Evolutionary conservation across 2,797 vertebrate genomes (phyloP).

Genomic region (Macroramphosus scolopax): DNA sequence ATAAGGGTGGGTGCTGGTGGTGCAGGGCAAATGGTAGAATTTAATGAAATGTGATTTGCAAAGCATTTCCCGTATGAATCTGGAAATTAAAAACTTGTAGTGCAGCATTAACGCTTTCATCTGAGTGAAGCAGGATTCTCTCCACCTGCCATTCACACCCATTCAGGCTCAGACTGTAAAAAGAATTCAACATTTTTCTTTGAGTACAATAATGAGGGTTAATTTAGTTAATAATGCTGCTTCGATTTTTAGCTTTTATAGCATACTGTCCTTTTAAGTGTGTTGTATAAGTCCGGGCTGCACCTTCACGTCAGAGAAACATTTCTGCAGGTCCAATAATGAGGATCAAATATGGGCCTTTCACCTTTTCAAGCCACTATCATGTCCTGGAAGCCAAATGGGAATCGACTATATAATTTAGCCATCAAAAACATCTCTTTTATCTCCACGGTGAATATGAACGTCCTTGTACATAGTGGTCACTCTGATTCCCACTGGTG

Average conservation of each 20-base stretch:
- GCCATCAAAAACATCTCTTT: conserved; percentile 9
- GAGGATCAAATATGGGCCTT: conserved; percentile 6
- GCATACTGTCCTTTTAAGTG: conserved; percentile 1
- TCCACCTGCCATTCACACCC: background rate
- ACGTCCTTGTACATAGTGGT: conserved; percentile 37
- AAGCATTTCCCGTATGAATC: conserved; percentile 44
- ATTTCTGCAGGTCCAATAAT: background rate
- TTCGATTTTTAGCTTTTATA: conserved; percentile 7
- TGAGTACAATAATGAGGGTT: too few species aligned
- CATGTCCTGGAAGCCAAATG: background rate
- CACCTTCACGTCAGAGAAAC: background rate
- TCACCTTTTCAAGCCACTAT: conserved; percentile 2
- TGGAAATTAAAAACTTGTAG: conserved; percentile 44
- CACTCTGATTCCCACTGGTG: conserved; percentile 37
- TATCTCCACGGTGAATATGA: conserved; percentile 22
- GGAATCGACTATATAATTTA: conserved; percentile 22
- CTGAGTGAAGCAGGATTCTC: conserved; percentile 13
- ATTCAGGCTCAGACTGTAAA: conserved; percentile 23
- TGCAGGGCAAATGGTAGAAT: conserved; percentile 59
- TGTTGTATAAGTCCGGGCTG: background rate
- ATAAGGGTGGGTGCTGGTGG: conserved; percentile 36
- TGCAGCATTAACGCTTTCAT: conserved; percentile 37
- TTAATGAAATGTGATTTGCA: conserved; percentile 63
- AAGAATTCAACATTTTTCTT: background rate
- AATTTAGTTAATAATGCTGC: background rate